phyloP scores from a whole-genome alignment of 1,140 invertebrate genomes.

The Nomia melanderi region DNA sequence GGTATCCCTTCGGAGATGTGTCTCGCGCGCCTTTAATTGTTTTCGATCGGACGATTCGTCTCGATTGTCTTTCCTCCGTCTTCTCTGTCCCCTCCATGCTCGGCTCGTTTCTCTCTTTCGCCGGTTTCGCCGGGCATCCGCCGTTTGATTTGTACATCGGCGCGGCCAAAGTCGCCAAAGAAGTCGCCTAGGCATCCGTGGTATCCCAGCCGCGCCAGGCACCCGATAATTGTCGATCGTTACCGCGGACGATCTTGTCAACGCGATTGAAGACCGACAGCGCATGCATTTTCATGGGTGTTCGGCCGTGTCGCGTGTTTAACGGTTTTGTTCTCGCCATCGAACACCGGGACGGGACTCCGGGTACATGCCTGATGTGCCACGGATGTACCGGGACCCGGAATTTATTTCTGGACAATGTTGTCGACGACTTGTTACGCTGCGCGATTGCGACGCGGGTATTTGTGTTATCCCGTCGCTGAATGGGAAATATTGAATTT shows the following conservation, averaged over 20 bases:
- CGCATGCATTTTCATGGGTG: slow-evolving; percentile 16
- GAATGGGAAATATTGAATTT: no score
- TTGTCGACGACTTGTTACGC: background rate
- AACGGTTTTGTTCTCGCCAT: slow-evolving; percentile 2
- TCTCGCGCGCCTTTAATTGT: slow-evolving; percentile 50
- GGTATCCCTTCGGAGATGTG: slow-evolving; percentile 27
- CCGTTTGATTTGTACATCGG: slow-evolving; percentile 15
- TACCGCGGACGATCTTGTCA: slow-evolving; percentile 33
- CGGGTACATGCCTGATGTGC: background rate
- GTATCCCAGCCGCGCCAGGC: slow-evolving; percentile 23
- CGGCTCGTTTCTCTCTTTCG: no score
- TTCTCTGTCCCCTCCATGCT: no score
- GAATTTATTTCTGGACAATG: slow-evolving; percentile 6
- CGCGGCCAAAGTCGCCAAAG: background rate
- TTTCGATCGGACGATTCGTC: slow-evolving; percentile 36
- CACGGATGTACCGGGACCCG: background rate
- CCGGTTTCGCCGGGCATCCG: background rate
- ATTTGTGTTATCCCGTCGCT: no score
- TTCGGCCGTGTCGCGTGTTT: background rate
- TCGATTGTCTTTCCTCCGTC: background rate
- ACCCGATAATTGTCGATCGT: slow-evolving; percentile 43
- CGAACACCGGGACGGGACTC: background rate
- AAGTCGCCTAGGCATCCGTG: slow-evolving; percentile 10
- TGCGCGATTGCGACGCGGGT: background rate
- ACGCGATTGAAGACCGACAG: slow-evolving; percentile 16